A percentile compares a stretch with the other conserved stretches of the same genome.
phyloP scores from a whole-genome alignment of 1,140 invertebrate genomes.

The Caerostris darwini region DNA sequence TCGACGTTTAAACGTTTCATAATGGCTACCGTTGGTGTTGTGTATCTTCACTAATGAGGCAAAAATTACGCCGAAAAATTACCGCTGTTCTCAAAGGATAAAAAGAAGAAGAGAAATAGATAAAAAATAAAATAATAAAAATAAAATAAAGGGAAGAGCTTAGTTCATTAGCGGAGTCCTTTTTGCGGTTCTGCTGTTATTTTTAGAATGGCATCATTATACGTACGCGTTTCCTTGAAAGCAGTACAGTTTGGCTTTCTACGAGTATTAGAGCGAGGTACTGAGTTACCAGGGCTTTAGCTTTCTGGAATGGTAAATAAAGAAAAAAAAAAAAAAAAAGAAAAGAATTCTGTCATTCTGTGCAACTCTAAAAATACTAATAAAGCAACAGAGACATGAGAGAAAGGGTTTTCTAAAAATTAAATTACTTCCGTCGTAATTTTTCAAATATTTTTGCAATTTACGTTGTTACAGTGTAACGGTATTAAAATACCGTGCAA shows the following conservation, averaged over 20 bases:
- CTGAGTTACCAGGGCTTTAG: neutral
- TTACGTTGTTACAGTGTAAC: too few species aligned
- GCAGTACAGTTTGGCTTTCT: conserved; percentile 6
- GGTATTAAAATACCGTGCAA: too few species aligned
- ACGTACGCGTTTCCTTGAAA: conserved; percentile 14
- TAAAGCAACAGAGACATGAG: neutral
- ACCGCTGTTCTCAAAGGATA: conserved; percentile 16
- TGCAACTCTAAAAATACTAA: conserved; percentile 9
- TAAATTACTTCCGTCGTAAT: neutral
- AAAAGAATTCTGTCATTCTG: conserved; percentile 6
- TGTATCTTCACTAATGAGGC: conserved; percentile 72
- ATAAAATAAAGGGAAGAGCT: neutral
- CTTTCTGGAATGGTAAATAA: neutral
- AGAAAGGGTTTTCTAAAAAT: neutral
- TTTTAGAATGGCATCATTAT: conserved; percentile 54
- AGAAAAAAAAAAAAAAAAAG: too few species aligned
- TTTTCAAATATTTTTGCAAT: neutral
- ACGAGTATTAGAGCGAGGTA: neutral
- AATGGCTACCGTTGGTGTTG: conserved; percentile 75
- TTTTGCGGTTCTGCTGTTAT: conserved; percentile 28
- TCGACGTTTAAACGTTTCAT: conserved; percentile 74
- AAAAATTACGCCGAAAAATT: conserved; percentile 77
- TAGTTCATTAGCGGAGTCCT: conserved; percentile 39
- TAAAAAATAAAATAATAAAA: conserved; percentile 26
- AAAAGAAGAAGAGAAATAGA: conserved; percentile 3